phyloP scores from a whole-genome alignment of 1,140 invertebrate genomes.

The Scaptomyza graminum region DNA sequence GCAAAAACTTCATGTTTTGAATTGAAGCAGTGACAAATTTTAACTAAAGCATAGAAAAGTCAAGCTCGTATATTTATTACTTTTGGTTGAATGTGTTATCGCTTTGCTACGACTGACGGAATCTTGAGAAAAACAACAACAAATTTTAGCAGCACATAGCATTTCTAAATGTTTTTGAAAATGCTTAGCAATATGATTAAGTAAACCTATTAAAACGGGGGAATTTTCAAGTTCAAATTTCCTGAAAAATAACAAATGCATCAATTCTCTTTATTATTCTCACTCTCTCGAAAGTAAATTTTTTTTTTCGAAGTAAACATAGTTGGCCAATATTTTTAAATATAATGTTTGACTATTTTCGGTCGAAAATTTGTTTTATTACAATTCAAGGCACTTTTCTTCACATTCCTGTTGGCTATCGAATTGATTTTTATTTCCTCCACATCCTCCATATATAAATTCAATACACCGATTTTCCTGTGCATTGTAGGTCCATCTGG shows the following conservation, averaged over 20 bases:
- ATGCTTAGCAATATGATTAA: neutral
- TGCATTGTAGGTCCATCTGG: slow-evolving; percentile 86
- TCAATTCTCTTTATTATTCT: neutral
- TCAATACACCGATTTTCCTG: slow-evolving; percentile 88
- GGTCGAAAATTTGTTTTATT: too few species aligned
- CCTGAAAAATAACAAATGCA: too few species aligned
- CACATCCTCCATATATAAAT: slow-evolving; percentile 89
- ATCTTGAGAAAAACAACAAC: neutral
- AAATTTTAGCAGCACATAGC: neutral
- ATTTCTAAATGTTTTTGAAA: neutral
- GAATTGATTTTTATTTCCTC: too few species aligned
- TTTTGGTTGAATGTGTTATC: neutral
- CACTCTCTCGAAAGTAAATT: too few species aligned
- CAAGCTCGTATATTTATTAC: neutral
- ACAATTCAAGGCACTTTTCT: too few species aligned
- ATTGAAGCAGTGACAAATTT: neutral
- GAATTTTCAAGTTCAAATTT: neutral
- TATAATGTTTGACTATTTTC: too few species aligned
- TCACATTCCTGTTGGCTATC: too few species aligned
- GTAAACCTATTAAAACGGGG: neutral
- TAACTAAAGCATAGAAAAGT: neutral
- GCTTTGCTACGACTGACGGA: neutral
- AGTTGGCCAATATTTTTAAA: too few species aligned
- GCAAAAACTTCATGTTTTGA: too few species aligned
- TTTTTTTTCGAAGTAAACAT: too few species aligned